A percentile compares a stretch with the other conserved stretches of the same genome.
phyloP scores from a whole-genome alignment of 2,888 invertebrate genomes.

The Stenchaetothrips biformis region DNA sequence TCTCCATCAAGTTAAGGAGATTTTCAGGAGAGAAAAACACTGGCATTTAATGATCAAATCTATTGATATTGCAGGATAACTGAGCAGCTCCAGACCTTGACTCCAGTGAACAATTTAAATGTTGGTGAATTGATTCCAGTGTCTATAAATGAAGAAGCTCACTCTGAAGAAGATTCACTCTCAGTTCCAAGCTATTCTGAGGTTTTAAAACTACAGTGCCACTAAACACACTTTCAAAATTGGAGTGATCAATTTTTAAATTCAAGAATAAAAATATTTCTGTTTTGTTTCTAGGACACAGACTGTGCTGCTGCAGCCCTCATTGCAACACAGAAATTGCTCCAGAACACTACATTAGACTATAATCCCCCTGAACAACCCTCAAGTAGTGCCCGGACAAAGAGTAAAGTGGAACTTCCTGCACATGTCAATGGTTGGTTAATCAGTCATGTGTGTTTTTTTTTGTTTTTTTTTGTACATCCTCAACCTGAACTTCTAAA shows the following conservation, averaged over 20 bases:
- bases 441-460: not conserved
- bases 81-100: constrained; percentile 42
- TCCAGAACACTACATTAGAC: constrained; percentile 34
- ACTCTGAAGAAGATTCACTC: constrained; percentile 42
- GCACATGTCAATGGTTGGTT: constrained; percentile 31
- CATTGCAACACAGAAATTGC: constrained; percentile 36
- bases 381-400: constrained; percentile 16
- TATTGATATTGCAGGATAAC: constrained; percentile 34
- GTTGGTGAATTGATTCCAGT: constrained; percentile 52
- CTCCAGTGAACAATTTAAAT: constrained; percentile 47
- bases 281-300: constrained; percentile 33
- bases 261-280: not conserved
- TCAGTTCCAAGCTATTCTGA: constrained; percentile 46
- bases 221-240: not conserved
- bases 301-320: constrained; percentile 38
- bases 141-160: constrained; percentile 42
- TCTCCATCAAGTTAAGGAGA: not conserved
- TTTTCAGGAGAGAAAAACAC: not conserved
- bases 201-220: constrained; percentile 37
- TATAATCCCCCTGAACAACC: constrained; percentile 30
- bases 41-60: not conserved
- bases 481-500: no score
- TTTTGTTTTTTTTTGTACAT: no score
- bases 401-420: constrained; percentile 28
- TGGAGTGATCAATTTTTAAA: not conserved